Base-by-base conservation (phyloP, 1,140 invertebrate genomes). In the Drosophila azteca region DNA sequence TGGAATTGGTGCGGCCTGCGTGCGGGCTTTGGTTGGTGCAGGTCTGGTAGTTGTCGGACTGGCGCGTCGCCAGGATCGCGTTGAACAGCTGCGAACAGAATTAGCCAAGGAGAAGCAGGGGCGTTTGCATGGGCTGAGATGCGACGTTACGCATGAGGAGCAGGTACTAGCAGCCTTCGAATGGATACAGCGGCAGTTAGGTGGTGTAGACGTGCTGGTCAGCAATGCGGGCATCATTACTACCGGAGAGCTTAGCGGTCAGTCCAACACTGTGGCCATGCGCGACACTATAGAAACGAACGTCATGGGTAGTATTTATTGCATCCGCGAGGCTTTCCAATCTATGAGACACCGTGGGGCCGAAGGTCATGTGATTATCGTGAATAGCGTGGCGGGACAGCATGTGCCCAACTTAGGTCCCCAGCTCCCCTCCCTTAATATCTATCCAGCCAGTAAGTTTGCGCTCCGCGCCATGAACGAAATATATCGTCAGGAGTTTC, bases 151-250 rank as follows among this genome's bases (percentile, higher is more conserved):
- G 0, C 93, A 94, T 8, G 94, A 95, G 74, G 92, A 94, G 11
- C 94, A 96, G 3, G 94, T 97, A 29, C 55, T 93, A 4, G 84
- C 92, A 17, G 93, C 95, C 31, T 97, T 97, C 77, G 79, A 93
- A 48, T 94, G 94, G 93, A 92, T 94, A 3, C 92, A 94, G 26
- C 87, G 92, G 0, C 93, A 93, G 1, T 91, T 95, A 20, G 95
- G 95, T 2, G 94, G 94, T 1, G 92, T 95, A 1, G 94, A 96
- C 79, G 92, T 97, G 3, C 92, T 96, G 41, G 92, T 97, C 41
- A 97, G 96, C 89, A 96, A 96, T 91, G 96, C 96, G 13, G 96
- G 95, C 2, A 79, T 95, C 1, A 89, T 93, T 0, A 74, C 79
- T 91, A 81, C 93, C 92, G 93, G 87, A 74, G 73, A 85, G 91